Conservation (phyloP, 2,797 vertebrate genomes). For the Coreius guichenoti region DNA sequence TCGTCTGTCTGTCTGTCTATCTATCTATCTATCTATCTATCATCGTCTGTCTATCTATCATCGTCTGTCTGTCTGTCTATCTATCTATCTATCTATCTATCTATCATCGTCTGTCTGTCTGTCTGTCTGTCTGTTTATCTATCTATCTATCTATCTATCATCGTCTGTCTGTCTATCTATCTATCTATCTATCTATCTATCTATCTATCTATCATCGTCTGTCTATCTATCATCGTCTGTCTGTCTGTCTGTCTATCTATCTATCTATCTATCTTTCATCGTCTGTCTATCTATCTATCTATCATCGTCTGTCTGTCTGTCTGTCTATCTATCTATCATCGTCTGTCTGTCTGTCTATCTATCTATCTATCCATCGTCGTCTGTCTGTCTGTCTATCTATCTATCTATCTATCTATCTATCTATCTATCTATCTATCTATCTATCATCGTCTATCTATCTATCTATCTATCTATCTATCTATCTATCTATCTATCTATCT, state of each 20-base stretch:
- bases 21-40: accelerated
- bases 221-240: accelerated
- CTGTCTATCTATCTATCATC: not conserved
- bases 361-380: accelerated
- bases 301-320: accelerated
- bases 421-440: accelerated
- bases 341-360: accelerated
- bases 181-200: not conserved
- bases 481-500: not conserved
- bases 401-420: not conserved
- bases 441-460: not conserved
- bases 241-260: accelerated
- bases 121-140: not conserved
- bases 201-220: not conserved
- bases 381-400: accelerated
- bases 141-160: not conserved
- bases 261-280: accelerated
- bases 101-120: not conserved
- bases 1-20: accelerated
- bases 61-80: not conserved
- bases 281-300: accelerated
- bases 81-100: not conserved
- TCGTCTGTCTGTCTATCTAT: not conserved
- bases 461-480: accelerated
- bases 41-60: not conserved